Conservation (phyloP, 2,113 vertebrate species). For the Salvelinus fontinalis region DNA sequence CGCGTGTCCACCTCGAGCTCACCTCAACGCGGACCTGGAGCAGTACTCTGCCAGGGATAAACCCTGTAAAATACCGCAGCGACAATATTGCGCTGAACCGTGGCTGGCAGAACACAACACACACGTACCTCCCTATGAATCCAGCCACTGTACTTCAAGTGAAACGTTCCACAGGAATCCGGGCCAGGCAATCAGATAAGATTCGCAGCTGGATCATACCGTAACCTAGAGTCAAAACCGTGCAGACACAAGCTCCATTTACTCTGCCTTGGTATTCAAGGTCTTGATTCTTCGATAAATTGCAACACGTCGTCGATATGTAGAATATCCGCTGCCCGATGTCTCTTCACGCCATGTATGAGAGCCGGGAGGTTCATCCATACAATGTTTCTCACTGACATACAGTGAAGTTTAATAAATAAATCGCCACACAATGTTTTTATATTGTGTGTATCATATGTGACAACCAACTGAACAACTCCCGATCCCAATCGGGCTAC, state of each 20-base stretch:
- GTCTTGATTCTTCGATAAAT: conserved; percentile 12
- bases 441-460: not conserved
- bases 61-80: not conserved
- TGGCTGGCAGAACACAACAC: conserved; percentile 31
- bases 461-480: conserved; percentile 46
- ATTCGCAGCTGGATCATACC: conserved; percentile 29
- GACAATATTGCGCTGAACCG: not conserved
- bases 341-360: conserved; percentile 23
- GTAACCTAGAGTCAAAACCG: conserved; percentile 14
- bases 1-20: conserved; percentile 44
- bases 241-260: not conserved
- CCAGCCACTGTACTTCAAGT: conserved; percentile 14
- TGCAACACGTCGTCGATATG: conserved; percentile 64
- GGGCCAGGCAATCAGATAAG: conserved; percentile 6
- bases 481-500: conserved; percentile 40
- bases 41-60: conserved; percentile 14
- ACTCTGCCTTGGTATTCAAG: not conserved
- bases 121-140: conserved; percentile 1
- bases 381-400: conserved; percentile 18
- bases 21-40: conserved; percentile 46
- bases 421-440: not conserved
- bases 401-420: conserved; percentile 10
- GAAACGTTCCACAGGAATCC: conserved; percentile 25
- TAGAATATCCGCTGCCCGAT: conserved; percentile 16
- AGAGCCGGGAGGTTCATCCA: conserved; percentile 24